Evolutionary conservation across 2,888 invertebrate genomes (phyloP).

Genomic region (Calephelis perditalis): DNA sequence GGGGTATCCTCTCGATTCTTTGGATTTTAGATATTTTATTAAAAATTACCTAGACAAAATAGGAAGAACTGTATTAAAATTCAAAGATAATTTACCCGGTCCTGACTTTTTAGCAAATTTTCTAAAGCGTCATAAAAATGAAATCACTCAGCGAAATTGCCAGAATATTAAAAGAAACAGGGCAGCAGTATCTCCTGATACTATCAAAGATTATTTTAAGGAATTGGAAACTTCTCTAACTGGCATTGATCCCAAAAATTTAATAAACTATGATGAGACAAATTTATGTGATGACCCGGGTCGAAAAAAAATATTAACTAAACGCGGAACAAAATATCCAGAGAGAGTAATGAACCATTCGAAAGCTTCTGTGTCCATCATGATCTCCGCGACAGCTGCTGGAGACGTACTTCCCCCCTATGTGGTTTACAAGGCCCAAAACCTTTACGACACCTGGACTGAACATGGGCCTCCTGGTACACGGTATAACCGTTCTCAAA

Average conservation of each 20-base stretch:
- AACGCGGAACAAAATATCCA: constrained; percentile 39
- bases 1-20: constrained; percentile 26
- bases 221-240: constrained; percentile 25
- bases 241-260: constrained; percentile 19
- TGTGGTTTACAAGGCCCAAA: no score
- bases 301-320: constrained; percentile 14
- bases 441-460: no score
- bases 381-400: no score
- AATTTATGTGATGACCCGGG: constrained; percentile 24
- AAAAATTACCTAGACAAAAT: constrained; percentile 27
- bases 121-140: constrained; percentile 29
- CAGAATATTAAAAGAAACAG: constrained; percentile 33
- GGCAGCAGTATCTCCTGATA: constrained; percentile 28
- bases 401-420: no score
- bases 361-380: constrained; percentile 2
- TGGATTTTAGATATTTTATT: constrained; percentile 26
- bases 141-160: constrained; percentile 29
- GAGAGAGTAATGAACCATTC: constrained; percentile 14
- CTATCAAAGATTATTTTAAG: constrained; percentile 25
- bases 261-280: constrained; percentile 27
- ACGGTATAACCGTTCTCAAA: no score
- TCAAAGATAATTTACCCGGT: constrained; percentile 30
- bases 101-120: constrained; percentile 30
- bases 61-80: constrained; percentile 13
- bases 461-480: no score